Evolutionary conservation across 2,888 invertebrate species (phyloP).

Genomic region (Acholoe squamosa): DNA sequence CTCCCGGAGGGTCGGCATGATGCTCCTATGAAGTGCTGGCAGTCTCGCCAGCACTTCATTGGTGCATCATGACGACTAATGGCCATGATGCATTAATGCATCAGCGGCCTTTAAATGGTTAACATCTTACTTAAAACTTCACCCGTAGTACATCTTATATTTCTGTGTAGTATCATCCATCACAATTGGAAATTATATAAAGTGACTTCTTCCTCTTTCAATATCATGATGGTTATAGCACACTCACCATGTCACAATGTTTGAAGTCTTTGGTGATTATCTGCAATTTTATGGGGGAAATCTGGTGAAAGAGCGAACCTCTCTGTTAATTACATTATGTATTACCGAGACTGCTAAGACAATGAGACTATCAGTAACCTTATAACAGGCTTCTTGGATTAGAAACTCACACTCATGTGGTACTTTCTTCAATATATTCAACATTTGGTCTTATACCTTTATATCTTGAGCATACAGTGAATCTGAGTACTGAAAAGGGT

Average conservation of each 20-base stretch:
- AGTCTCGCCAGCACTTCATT: too few relatives aligned
- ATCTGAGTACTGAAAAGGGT: too few relatives aligned
- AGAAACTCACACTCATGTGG: too few relatives aligned
- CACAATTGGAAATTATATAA: not conserved
- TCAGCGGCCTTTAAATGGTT: too few relatives aligned
- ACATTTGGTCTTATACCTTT: too few relatives aligned
- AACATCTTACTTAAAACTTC: not conserved
- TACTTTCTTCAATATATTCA: too few relatives aligned
- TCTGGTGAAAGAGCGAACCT: not conserved
- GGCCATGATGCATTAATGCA: too few relatives aligned
- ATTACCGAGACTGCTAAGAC: too few relatives aligned
- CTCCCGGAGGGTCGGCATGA: too few relatives aligned
- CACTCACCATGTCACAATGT: not conserved
- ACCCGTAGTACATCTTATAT: not conserved
- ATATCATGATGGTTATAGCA: not conserved
- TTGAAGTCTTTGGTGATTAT: not conserved
- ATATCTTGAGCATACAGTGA: too few relatives aligned
- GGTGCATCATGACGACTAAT: too few relatives aligned
- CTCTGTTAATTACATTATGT: not conserved
- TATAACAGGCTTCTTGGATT: not conserved
- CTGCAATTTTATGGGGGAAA: not conserved
- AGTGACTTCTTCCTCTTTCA: not conserved
- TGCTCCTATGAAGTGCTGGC: too few relatives aligned
- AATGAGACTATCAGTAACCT: not conserved
- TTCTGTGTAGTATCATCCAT: not conserved